These are phyloP conservation scores for Eupelmus urozonus DNA, from an alignment of 2,888 invertebrate genomes.

Conservation along the genomic window DNA sequence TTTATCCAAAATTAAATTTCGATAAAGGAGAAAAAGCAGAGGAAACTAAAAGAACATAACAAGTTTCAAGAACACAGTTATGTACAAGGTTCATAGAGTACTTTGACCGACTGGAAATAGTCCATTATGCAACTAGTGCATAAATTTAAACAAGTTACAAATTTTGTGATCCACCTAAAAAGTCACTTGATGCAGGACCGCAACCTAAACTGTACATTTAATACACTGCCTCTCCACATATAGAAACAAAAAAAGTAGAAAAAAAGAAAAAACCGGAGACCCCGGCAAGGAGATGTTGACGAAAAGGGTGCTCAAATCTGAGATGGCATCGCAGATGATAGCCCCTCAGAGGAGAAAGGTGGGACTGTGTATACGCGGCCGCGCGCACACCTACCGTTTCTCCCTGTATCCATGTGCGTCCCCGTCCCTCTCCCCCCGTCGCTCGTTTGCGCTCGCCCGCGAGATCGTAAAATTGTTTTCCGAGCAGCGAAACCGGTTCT, in stretches of 20 bases:
- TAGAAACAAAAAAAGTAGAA: neutral
- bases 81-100: neutral
- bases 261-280: neutral
- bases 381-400: neutral
- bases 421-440: slow-evolving; percentile 3
- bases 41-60: too few relatives aligned
- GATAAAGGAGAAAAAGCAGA: slow-evolving; percentile 1
- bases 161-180: too few relatives aligned
- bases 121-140: too few relatives aligned
- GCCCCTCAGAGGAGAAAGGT: slow-evolving; percentile 2
- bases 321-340: slow-evolving; percentile 30
- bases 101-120: slow-evolving; percentile 3
- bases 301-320: slow-evolving; percentile 40
- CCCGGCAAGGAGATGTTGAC: neutral
- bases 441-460: slow-evolving; percentile 43
- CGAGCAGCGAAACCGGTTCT: slow-evolving; percentile 71
- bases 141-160: too few relatives aligned
- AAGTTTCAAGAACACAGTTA: too few relatives aligned
- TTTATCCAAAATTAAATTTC: too few relatives aligned
- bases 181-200: neutral
- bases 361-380: slow-evolving; percentile 8
- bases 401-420: neutral
- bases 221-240: too few relatives aligned
- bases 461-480: slow-evolving; percentile 74
- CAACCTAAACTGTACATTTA: too few relatives aligned